Evolutionary conservation across 2,113 vertebrate genomes (phyloP).

Genomic region (Cathartes aura): DNA sequence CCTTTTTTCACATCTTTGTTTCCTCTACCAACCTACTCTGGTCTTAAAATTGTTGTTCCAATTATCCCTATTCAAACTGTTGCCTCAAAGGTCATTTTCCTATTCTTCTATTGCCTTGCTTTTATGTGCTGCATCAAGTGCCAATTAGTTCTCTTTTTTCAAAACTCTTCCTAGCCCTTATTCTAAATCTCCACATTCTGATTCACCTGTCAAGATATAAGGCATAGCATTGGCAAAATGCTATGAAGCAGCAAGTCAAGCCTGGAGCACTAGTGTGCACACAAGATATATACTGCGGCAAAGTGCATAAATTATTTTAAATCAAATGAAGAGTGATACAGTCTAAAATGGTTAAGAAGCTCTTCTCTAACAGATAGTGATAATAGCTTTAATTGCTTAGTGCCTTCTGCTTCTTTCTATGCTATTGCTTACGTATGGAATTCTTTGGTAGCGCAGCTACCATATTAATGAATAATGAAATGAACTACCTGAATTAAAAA

Average conservation of each 20-base stretch:
- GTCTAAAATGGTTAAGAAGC: not conserved
- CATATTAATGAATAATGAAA: not conserved
- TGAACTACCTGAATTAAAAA: not conserved
- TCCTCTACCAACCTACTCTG: not conserved
- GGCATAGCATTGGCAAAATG: not conserved
- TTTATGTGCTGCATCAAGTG: not conserved
- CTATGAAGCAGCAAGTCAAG: not conserved
- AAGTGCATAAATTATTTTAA: not conserved
- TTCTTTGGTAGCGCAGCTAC: not conserved
- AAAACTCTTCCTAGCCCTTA: not conserved
- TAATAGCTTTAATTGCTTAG: not conserved
- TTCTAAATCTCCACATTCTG: not conserved
- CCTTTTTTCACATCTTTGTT: not conserved
- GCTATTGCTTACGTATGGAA: not conserved
- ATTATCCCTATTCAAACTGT: not conserved
- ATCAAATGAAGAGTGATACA: not conserved
- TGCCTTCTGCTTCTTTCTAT: not conserved
- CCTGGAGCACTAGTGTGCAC: not conserved
- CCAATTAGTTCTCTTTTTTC: not conserved
- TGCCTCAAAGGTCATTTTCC: not conserved
- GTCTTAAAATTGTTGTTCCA: not conserved
- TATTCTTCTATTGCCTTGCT: not conserved
- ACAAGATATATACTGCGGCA: not conserved
- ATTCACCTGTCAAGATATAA: not conserved
- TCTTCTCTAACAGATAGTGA: not conserved